Base-by-base conservation (phyloP, 1,140 invertebrate species). In the Hestina assimilis region DNA sequence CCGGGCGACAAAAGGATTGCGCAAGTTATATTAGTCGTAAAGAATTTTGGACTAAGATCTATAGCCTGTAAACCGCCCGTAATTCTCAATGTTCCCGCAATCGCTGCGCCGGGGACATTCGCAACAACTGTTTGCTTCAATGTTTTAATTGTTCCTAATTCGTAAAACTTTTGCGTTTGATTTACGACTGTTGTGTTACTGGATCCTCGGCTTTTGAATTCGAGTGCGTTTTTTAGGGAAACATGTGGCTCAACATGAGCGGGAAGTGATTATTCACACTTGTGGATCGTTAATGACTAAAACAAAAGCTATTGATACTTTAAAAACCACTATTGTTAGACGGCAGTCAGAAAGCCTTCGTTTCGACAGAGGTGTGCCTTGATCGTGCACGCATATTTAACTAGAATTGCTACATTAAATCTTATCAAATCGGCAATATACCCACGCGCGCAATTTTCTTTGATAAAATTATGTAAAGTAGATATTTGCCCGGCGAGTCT, bases 101-200 rank as follows among this genome's bases (percentile, higher is more conserved):
- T 88, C 81, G 79, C 72, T 69, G 75, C 81, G 79, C 72, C 68
- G 75, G 65, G 75, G 78, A 84, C 82, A 87, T 87, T 87, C 60
- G 75, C 74, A 84, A 84, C 85, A 88, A 87, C 82, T 88, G 83
- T 87, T 86, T 85, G 80, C 72, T 77, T 73, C 75, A 66, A 79
- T 78, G 77, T 83, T 88, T 86, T 88, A 88, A 88, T 86, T 88
- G 85, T 88, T 83, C 70, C 73, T 86, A 86, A 87, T 86, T 84
- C 75, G 81, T 81, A 75, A 84, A 86, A 84, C 75, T 87, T 86
- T 79, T 73, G 57, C 33, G 42, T 57, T 60, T 82, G 79, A 86
- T 87, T 87, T 86, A 86, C 73, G 69, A 71, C 59, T 77, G 73
- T 79, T 82, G 72, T 75, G 73, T 69, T 67, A 71, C 63, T 63